A percentile compares a stretch with the other conserved stretches of the same genome.
Evolutionary conservation across 2,888 invertebrate genomes (phyloP).

Genomic region (Stomorhina lunata): DNA sequence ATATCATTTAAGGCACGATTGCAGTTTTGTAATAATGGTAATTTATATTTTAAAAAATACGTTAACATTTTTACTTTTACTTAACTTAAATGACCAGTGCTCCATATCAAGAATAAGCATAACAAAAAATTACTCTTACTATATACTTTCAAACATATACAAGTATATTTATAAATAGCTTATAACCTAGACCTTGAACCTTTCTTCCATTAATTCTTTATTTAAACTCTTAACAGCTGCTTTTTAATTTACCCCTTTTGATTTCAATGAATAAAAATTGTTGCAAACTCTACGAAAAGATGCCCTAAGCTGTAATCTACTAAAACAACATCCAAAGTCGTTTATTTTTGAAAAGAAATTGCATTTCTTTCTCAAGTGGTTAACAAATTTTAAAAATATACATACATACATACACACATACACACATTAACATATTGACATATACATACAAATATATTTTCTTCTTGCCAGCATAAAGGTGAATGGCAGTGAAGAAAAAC

Average conservation of each 20-base stretch:
- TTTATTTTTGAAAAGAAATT: slow-evolving; percentile 1
- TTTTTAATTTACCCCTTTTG: not conserved
- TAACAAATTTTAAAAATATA: not conserved
- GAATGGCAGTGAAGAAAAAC: slow-evolving; percentile 6
- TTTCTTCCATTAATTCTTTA: not conserved
- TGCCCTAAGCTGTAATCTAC: not conserved
- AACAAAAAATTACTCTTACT: not conserved
- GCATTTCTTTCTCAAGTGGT: not conserved
- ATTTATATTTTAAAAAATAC: too few species aligned
- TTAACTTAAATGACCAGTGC: too few species aligned
- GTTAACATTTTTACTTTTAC: too few species aligned
- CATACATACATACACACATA: too few species aligned
- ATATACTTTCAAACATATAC: not conserved
- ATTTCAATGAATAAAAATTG: not conserved
- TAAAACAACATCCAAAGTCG: not conserved
- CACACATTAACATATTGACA: too few species aligned
- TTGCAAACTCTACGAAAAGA: not conserved
- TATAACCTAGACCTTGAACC: slow-evolving; percentile 26
- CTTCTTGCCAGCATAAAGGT: not conserved
- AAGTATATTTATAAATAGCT: not conserved
- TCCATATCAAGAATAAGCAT: too few species aligned
- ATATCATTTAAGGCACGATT: too few species aligned
- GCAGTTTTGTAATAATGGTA: too few species aligned
- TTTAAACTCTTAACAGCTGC: not conserved
- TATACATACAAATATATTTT: too few species aligned